These are phyloP conservation scores for Steromphala cineraria DNA, from an alignment of 2,888 invertebrate species.

Conservation along the genomic window DNA sequence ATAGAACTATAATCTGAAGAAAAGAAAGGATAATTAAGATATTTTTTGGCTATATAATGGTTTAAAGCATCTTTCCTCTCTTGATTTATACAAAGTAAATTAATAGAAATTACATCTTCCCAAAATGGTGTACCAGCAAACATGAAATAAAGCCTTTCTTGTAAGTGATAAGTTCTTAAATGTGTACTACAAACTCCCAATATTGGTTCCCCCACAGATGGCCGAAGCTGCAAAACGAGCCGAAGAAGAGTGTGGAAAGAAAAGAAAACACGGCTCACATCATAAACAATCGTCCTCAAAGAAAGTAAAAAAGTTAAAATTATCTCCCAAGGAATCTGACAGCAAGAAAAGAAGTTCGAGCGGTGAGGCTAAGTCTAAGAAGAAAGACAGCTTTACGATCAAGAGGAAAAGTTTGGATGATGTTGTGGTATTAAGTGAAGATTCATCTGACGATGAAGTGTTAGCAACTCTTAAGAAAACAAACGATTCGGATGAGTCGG, in stretches of 20 bases:
- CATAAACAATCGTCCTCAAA: slow-evolving; percentile 35
- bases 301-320: slow-evolving; percentile 48
- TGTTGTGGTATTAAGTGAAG: slow-evolving; percentile 23
- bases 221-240: slow-evolving; percentile 55
- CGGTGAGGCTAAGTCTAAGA: slow-evolving; percentile 18
- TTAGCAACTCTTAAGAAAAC: slow-evolving; percentile 45
- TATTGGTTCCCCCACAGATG: slow-evolving; percentile 43
- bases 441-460: slow-evolving; percentile 40
- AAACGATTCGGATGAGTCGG: slow-evolving; percentile 34
- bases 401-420: slow-evolving; percentile 36
- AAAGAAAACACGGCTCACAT: slow-evolving; percentile 42
- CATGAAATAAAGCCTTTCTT: no score
- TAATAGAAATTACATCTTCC: no score
- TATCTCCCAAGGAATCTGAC: neutral
- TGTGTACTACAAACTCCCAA: no score
- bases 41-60: no score
- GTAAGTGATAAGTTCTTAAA: no score
- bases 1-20: no score
- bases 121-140: no score
- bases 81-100: no score
- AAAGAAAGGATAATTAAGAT: no score
- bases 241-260: slow-evolving; percentile 47
- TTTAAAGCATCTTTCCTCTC: no score
- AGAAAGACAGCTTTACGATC: slow-evolving; percentile 22
- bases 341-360: neutral